Evolutionary conservation across 2,113 vertebrate genomes (phyloP), one percentile per base, ranked within the genome.

Genomic region (Nestor notabilis): DNA sequence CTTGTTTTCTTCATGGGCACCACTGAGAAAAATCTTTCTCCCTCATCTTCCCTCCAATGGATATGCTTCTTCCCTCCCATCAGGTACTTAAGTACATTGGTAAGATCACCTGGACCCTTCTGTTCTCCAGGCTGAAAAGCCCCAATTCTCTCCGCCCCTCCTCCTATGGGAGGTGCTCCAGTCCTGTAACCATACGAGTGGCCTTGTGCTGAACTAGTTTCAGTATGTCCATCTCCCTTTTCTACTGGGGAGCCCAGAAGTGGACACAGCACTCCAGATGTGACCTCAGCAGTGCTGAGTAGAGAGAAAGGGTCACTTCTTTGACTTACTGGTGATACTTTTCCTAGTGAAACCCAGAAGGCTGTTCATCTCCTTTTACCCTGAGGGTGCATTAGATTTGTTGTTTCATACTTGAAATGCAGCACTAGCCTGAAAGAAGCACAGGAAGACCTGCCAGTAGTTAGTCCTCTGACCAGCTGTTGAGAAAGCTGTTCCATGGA

Each of bases 391-490:
- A 9, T 55, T 56, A 66, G 21, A 64, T 58, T 69, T 91, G 9
- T 35, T 61, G 11, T 66, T 83, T 86, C 46, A 47, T n/a, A 29
- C 41, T 25, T 74, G 46, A 83, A 82, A 89, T 58, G 13, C 23
- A 50, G 31, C 27, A 60, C 9, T 41, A 80, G 24, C 16, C 24
- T 56, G 33, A 68, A 58, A 33, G 56, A 58, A 58, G 64, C 50
- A 70, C 33, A 68, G 72, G 28, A 74, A 70, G 68, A 28, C 44
- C 44, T 94, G 35, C 50, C 39, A 35, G 33, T 60, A 83, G 76
- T 77, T 61, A 80, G 64, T 87, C 47, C 65, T 79, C 72, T 83
- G 71, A 69, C 33, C 80, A 93, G 87, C 74, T 95, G 83, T 95
- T 61, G 50, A 68, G 78, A 96, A 94, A 81, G 39, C 68, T 95